Conservation (phyloP, 1,140 invertebrate species). For the Scaptomyza montana region DNA sequence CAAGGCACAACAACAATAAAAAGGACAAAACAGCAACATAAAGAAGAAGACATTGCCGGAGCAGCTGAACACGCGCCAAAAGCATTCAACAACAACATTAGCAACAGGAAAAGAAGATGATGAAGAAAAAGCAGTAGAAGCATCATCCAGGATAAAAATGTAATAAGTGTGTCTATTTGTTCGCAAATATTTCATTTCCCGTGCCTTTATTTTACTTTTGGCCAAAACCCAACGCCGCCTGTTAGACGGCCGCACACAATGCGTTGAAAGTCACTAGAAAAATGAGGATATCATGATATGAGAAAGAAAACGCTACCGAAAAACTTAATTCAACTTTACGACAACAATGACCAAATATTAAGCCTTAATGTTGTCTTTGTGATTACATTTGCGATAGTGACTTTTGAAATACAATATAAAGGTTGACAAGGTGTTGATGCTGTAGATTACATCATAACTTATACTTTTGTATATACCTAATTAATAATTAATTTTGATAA, state of each 20-base stretch:
- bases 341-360: conserved; percentile 36
- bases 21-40: conserved; percentile 68
- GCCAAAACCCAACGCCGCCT: conserved; percentile 23
- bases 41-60: conserved; percentile 65
- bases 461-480: neutral
- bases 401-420: too few species aligned
- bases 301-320: conserved; percentile 32
- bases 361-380: conserved; percentile 4
- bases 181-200: conserved; percentile 80
- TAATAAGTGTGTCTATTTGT: conserved; percentile 82
- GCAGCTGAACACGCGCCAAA: conserved; percentile 69
- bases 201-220: conserved; percentile 56
- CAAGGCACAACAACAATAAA: conserved; percentile 72
- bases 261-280: conserved; percentile 21
- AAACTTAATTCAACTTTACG: conserved; percentile 51
- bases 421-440: neutral
- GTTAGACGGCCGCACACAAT: conserved; percentile 32
- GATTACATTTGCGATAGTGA: too few species aligned
- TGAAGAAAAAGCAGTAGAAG: conserved; percentile 3
- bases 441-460: neutral
- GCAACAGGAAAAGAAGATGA: conserved; percentile 15
- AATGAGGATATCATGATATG: conserved; percentile 23
- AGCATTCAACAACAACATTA: conserved; percentile 67
- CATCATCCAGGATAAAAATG: conserved; percentile 64
- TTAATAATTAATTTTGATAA: neutral